Conservation (phyloP, 2,113 vertebrate species). For the Morone chrysops region DNA sequence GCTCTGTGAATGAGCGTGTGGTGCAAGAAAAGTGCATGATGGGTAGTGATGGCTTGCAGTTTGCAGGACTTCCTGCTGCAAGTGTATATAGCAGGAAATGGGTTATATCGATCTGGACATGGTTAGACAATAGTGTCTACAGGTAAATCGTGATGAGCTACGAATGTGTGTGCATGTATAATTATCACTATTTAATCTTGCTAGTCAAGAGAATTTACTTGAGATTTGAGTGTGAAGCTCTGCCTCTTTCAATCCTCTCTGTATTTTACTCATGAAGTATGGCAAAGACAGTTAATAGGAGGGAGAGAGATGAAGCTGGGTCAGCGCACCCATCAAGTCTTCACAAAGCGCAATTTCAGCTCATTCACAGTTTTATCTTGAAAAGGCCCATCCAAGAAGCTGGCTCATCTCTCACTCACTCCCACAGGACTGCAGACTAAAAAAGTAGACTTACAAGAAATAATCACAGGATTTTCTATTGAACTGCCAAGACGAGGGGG, state of each 20-base stretch:
- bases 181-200: slow-evolving; percentile 35
- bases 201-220: slow-evolving; percentile 54
- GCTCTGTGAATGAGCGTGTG: slow-evolving; percentile 27
- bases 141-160: slow-evolving; percentile 18
- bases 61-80: slow-evolving; percentile 15
- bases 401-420: slow-evolving; percentile 45
- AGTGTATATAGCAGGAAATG: slow-evolving; percentile 23
- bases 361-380: slow-evolving; percentile 69
- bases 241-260: slow-evolving; percentile 58
- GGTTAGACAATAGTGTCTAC: slow-evolving; percentile 18
- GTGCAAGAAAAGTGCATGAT: slow-evolving; percentile 20
- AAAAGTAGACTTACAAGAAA: slow-evolving; percentile 63
- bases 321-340: slow-evolving; percentile 73
- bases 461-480: slow-evolving; percentile 48
- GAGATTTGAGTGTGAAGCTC: slow-evolving; percentile 68
- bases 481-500: slow-evolving; percentile 30
- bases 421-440: slow-evolving; percentile 51
- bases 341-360: slow-evolving; percentile 72
- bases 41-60: slow-evolving; percentile 23
- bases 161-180: slow-evolving; percentile 19
- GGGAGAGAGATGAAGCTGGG: slow-evolving; percentile 63
- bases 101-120: slow-evolving; percentile 12
- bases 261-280: slow-evolving; percentile 53
- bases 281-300: slow-evolving; percentile 57
- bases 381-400: slow-evolving; percentile 48